Base-by-base conservation (phyloP, 2,888 invertebrate species). In the Pterobdella sp. region DNA sequence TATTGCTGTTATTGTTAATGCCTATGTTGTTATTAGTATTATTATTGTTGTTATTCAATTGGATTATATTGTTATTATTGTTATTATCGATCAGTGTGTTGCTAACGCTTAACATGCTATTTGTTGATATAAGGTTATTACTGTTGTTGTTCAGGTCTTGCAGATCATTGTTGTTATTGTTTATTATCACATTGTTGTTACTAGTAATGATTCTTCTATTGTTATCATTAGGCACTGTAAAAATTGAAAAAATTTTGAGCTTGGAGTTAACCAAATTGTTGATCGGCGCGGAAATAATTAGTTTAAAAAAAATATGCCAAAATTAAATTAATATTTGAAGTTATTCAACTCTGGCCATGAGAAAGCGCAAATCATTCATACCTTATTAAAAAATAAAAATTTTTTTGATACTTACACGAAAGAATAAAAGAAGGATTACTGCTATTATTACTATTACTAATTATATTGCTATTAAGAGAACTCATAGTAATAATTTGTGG, bases 1-100 rank as follows among this genome's bases (percentile, higher is more conserved):
- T n/a, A 18, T 22, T 60, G 60, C 63, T 71, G 71, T 31, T 71
- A 63, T 36, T 71, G 32, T n/a, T 49, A n/a, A 2, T 42, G 32
- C 37, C 37, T 36, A 2, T 36, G 37, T 22, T 22, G 60, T 56
- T 56, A 22, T 56, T 56, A 4, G 26, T 56, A 26, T 14, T 56
- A 56, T 56, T 56, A 22, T 56, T 56, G 60, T 56, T 56, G n/a
- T 56, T 56, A n/a, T 56, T 56, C n/a, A 26, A 26, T 14, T 18
- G 18, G 60, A 56, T 22, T 22, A 56, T n/a, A 56, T 56, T 56
- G 60, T 42, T 42, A 42, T 7, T 42, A 18, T 42, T 42, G n/a
- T n/a, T n/a, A n/a, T n/a, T n/a, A n/a, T n/a, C n/a, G n/a, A n/a
- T n/a, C n/a, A n/a, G n/a, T n/a, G n/a, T n/a, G n/a, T n/a, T n/a